These are phyloP conservation scores for Cabera pusaria DNA, from an alignment of 2,888 invertebrate genomes.

Conservation along the genomic window DNA sequence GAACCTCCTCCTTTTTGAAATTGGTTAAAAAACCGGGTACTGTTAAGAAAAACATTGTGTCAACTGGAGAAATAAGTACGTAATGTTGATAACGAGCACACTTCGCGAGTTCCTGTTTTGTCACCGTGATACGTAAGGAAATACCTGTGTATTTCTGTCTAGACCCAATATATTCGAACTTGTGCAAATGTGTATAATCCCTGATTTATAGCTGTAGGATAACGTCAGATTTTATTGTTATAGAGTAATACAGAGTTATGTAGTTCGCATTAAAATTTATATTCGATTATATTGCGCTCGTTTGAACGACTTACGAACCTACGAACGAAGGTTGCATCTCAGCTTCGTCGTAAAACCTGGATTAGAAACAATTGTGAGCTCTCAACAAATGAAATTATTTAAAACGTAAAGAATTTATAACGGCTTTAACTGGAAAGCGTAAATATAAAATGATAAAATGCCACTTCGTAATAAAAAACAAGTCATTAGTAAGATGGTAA, in stretches of 20 bases:
- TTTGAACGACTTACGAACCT: too few relatives aligned
- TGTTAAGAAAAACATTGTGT: conserved; percentile 6
- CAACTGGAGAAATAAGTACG: conserved; percentile 33
- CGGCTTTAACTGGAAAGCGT: conserved; percentile 7
- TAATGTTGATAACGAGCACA: conserved; percentile 47
- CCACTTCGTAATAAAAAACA: conserved; percentile 28
- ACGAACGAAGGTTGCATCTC: too few relatives aligned
- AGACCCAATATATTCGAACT: conserved; percentile 8
- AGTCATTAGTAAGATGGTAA: conserved; percentile 32
- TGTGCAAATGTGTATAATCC: conserved; percentile 1
- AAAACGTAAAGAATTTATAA: conserved; percentile 9
- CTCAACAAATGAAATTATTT: background rate
- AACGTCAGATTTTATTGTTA: background rate
- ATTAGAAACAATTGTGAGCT: background rate
- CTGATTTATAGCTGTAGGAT: background rate
- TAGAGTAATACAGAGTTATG: background rate
- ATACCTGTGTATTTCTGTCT: conserved; percentile 16
- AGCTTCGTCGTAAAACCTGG: too few relatives aligned
- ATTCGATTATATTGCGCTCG: too few relatives aligned
- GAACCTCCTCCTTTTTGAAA: too few relatives aligned
- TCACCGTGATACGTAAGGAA: conserved; percentile 22
- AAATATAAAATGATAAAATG: conserved; percentile 22
- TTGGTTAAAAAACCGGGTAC: too few relatives aligned
- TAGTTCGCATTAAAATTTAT: background rate
- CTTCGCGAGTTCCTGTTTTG: conserved; percentile 40